Evolutionary conservation across 1,140 invertebrate genomes (phyloP).

Genomic region (Halesus radiatus): DNA sequence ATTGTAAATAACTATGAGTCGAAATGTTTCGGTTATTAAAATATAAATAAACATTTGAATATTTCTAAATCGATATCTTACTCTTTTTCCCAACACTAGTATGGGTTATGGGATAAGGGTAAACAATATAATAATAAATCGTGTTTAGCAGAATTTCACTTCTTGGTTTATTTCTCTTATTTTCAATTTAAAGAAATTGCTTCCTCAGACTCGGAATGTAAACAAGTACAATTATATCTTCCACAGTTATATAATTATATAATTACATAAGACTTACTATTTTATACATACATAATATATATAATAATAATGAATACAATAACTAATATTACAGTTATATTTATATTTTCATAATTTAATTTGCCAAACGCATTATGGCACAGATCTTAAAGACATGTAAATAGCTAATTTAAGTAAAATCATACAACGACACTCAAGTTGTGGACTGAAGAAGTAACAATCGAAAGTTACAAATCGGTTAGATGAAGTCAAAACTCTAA

Average conservation of each 20-base stretch:
- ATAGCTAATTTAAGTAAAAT: conserved; percentile 22
- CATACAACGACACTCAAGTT: conserved; percentile 4
- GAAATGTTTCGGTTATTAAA: too few relatives aligned
- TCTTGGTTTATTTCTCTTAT: conserved; percentile 51
- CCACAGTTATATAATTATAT: conserved; percentile 45
- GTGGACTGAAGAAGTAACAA: neutral
- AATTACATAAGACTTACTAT: conserved; percentile 55
- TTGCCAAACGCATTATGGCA: conserved; percentile 56
- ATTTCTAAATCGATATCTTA: too few relatives aligned
- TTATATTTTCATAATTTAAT: conserved; percentile 50
- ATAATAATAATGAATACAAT: conserved; percentile 53
- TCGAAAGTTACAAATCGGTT: neutral
- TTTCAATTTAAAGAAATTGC: conserved; percentile 47
- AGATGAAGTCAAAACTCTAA: neutral
- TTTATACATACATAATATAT: conserved; percentile 49
- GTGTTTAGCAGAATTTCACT: conserved; percentile 50
- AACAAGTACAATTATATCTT: conserved; percentile 55
- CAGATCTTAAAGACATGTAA: conserved; percentile 52
- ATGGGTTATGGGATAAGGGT: too few relatives aligned
- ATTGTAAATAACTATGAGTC: too few relatives aligned
- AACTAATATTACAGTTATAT: conserved; percentile 53
- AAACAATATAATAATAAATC: neutral
- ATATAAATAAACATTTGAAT: too few relatives aligned
- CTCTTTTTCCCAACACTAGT: too few relatives aligned
- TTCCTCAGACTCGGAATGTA: conserved; percentile 55